Percentiles rank a stretch among this genome's conserved stretches.
Evolutionary conservation across 2,113 vertebrate genomes (phyloP).

Genomic region (Ammospiza caudacuta): DNA sequence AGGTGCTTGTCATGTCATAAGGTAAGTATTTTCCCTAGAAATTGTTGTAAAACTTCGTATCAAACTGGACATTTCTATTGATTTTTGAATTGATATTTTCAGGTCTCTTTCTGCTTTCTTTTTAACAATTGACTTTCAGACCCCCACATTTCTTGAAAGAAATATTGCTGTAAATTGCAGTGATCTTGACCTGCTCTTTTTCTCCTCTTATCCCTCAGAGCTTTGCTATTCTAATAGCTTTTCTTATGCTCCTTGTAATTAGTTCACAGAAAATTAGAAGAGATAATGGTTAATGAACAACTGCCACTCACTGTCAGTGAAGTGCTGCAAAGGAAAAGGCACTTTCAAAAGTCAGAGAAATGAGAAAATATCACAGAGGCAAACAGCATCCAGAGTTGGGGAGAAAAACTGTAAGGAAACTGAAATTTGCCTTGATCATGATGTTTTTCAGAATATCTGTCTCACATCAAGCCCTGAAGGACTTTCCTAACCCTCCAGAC

Average conservation of each 20-base stretch:
- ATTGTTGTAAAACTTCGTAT: neutral
- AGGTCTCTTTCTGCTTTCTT: constrained; percentile 15
- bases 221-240: neutral
- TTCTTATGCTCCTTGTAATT: constrained; percentile 12
- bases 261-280: constrained; percentile 49
- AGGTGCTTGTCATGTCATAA: constrained; percentile 30
- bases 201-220: neutral
- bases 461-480: neutral
- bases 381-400: fast-evolving
- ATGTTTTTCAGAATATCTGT: neutral
- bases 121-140: constrained; percentile 45
- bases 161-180: constrained; percentile 21
- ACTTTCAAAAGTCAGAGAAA: constrained; percentile 18
- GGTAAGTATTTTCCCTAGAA: constrained; percentile 52
- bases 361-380: neutral
- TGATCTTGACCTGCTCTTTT: neutral
- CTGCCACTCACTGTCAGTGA: constrained; percentile 23
- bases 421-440: neutral
- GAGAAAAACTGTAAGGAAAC: neutral
- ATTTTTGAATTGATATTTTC: constrained; percentile 57
- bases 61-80: constrained; percentile 38
- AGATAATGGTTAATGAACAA: constrained; percentile 45
- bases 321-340: neutral
- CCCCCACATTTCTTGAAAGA: neutral
- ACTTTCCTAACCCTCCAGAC: neutral